A percentile compares a stretch with the other conserved stretches of the same genome.
Conservation (phyloP, 2,113 vertebrate genomes). For the Indicator maculatus region DNA sequence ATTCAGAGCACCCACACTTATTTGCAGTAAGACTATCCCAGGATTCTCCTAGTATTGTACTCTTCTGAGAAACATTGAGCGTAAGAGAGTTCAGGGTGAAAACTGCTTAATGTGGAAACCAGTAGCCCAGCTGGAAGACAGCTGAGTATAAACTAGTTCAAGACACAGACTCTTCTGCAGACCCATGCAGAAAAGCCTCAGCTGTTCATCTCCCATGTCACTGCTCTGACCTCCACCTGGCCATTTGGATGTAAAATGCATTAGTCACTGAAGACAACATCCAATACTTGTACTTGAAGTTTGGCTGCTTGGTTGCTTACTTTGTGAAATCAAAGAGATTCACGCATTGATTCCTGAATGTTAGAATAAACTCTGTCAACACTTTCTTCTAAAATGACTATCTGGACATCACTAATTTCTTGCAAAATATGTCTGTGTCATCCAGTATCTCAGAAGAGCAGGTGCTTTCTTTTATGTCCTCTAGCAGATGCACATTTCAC, state of each 20-base stretch:
- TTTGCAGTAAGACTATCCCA: background rate
- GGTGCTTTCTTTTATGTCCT: slow-evolving; percentile 20
- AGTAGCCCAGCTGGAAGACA: background rate
- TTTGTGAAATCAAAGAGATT: background rate
- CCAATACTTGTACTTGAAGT: background rate
- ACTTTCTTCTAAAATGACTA: slow-evolving; percentile 10
- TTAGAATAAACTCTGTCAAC: background rate
- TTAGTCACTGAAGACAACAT: background rate
- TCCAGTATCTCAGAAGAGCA: background rate
- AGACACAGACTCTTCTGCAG: background rate
- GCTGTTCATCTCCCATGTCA: background rate
- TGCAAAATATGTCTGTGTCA: background rate
- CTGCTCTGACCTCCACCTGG: background rate
- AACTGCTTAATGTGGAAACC: background rate
- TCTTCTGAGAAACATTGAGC: background rate
- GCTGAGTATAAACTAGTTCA: background rate
- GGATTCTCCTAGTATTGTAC: background rate
- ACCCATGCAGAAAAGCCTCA: background rate
- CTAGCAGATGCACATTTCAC: slow-evolving; percentile 37
- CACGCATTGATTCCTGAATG: background rate
- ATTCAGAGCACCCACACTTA: background rate
- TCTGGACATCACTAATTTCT: slow-evolving; percentile 18
- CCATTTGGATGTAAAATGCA: background rate
- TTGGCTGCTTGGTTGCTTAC: background rate
- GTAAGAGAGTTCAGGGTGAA: background rate